Base-by-base conservation (phyloP, 2,113 vertebrate genomes). In the Onychorhynchus coronatus region DNA sequence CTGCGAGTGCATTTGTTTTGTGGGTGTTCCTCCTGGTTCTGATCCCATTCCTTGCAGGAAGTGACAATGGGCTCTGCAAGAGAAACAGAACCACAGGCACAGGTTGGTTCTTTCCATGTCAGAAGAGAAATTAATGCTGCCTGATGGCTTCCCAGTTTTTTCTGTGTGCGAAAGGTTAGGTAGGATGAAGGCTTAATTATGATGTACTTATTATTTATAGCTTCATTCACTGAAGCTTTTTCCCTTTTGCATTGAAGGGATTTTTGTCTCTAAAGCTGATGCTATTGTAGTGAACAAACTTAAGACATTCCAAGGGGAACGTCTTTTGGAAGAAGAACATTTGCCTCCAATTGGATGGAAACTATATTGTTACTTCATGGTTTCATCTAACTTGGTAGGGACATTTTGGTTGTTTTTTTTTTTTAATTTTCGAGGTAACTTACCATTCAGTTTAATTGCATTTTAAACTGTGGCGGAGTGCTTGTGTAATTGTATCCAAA, bases 101-200 rank as follows among this genome's bases (percentile, higher is more conserved):
- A 33, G 24, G 18, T 94, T 59, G 5, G 18, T 96, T 94, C 63
- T 81, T 53, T 28, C 55, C 4, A 4, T 56, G 66, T 44, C 80
- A 86, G 75, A 87, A 88, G 90, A 89, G 20, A 88, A 87, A 83
- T 74, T 80, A 75, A 67, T 65, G 22, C 68, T 91, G 78, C 58
- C 24, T 91, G 33, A 73, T 91, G 81, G 70, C 50, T 94, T 96
- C 88, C 41, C 72, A 30, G 58, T 58, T 95, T 89, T 90, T 94
- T 72, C 42, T 88, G 63, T 84, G 75, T 94, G 56, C 68, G 70
- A 89, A 72, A 71, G 85, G 89, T 89, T 91, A 90, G 78, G 42
- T 65, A 95, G 93, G 93, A 95, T 11, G 11, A 78, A 88, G 95
- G 63, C 73, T 94, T 97, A 94, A 88, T 96, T 88, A 92, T 82